Conservation (phyloP, 2,113 vertebrate genomes). For the Eidolon helvum region DNA sequence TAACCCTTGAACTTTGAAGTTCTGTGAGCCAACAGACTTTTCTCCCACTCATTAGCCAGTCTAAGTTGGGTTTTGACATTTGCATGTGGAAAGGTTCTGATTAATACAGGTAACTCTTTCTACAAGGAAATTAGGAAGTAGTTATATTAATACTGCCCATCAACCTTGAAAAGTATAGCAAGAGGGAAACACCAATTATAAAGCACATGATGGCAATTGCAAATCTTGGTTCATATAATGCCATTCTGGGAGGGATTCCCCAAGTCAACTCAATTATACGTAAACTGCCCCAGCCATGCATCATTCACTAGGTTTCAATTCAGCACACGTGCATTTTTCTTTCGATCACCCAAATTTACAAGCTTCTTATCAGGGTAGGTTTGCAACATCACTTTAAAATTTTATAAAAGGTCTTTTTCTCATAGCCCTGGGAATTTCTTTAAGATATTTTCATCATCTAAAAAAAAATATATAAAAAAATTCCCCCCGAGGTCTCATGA, state of each 20-base stretch:
- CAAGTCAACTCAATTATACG: background rate
- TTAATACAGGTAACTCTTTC: background rate
- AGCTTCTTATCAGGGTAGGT: background rate
- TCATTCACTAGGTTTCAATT: background rate
- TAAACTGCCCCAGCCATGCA: background rate
- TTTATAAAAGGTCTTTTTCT: background rate
- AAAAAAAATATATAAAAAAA: background rate
- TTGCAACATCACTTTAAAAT: slow-evolving; percentile 3
- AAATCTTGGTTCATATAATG: background rate
- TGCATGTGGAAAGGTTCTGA: background rate
- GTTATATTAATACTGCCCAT: background rate
- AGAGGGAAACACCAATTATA: background rate
- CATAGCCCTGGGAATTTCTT: slow-evolving; percentile 8
- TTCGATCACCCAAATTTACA: background rate
- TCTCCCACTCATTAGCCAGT: background rate
- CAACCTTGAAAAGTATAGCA: background rate
- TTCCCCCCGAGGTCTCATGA: background rate
- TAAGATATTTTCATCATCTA: background rate
- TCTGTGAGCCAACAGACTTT: background rate
- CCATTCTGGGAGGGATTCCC: slow-evolving; percentile 38
- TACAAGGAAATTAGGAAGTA: slow-evolving; percentile 15
- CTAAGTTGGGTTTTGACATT: slow-evolving; percentile 3
- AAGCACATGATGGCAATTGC: background rate
- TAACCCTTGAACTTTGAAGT: background rate
- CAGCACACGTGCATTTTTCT: background rate